phyloP scores from a whole-genome alignment of 2,113 vertebrate species.

The Oryzias curvinotus region DNA sequence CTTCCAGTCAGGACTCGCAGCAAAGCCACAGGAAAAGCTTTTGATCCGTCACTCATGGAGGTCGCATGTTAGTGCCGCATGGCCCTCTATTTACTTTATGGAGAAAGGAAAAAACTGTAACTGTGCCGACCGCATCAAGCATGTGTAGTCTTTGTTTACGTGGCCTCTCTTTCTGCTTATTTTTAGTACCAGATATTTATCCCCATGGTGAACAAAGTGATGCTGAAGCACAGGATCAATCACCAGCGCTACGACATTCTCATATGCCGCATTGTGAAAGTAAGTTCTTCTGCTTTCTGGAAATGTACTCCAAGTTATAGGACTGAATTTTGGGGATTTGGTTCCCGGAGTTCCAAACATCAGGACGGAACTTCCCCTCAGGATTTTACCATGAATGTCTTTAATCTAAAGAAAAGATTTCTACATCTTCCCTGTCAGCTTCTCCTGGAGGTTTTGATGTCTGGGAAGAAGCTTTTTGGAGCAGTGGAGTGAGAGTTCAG shows the following conservation, averaged over 20 bases:
- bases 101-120: conserved; percentile 18
- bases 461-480: no score
- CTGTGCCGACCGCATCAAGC: conserved; percentile 35
- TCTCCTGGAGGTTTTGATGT: no score
- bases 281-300: conserved; percentile 51
- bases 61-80: conserved; percentile 38
- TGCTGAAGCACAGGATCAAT: conserved; percentile 92
- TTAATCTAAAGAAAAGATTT: no score
- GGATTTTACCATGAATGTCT: no score
- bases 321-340: no score
- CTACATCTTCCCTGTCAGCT: no score
- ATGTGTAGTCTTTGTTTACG: conserved; percentile 41
- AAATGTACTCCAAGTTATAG: background rate
- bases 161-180: conserved; percentile 26
- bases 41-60: conserved; percentile 46
- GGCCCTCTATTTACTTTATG: conserved; percentile 42
- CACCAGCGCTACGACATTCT: conserved; percentile 97
- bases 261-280: conserved; percentile 97
- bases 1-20: conserved; percentile 29
- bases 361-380: no score
- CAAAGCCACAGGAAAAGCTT: conserved; percentile 36
- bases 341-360: no score
- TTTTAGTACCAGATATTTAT: conserved; percentile 98
- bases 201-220: conserved; percentile 98
- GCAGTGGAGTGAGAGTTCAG: no score